Evolutionary conservation across 2,888 invertebrate species (phyloP).

Genomic region (Danaus chrysippus): DNA sequence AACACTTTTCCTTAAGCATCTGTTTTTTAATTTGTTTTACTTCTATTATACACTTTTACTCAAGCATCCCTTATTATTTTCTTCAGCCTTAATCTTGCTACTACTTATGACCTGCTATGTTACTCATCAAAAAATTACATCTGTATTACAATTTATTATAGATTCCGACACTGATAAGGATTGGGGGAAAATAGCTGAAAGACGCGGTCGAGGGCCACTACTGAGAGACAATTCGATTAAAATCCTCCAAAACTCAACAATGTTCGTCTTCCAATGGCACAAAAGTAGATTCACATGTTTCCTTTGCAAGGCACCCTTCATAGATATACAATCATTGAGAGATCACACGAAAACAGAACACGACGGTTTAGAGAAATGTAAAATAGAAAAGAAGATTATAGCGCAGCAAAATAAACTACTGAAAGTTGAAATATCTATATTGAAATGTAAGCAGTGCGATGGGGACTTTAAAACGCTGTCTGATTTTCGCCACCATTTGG

Average conservation of each 20-base stretch:
- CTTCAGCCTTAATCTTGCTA: no score
- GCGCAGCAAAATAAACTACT: conserved; percentile 57
- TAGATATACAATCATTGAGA: conserved; percentile 47
- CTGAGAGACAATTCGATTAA: conserved; percentile 71
- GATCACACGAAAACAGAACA: conserved; percentile 49
- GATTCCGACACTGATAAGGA: conserved; percentile 32
- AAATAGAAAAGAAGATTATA: conserved; percentile 60
- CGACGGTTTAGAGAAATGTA: conserved; percentile 35
- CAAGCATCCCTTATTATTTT: no score
- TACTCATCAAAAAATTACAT: no score
- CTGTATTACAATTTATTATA: neutral
- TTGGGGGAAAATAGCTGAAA: conserved; percentile 46
- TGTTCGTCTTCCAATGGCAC: conserved; percentile 66
- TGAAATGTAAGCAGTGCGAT: conserved; percentile 56
- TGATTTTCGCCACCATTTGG: conserved; percentile 46
- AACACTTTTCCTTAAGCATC: no score
- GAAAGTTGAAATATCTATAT: conserved; percentile 59
- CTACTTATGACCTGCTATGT: no score
- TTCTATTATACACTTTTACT: no score
- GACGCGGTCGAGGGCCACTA: conserved; percentile 52
- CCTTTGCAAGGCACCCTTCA: conserved; percentile 61
- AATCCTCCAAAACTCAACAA: conserved; percentile 62
- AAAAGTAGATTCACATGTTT: conserved; percentile 64
- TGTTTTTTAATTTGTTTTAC: no score
- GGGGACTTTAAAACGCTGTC: conserved; percentile 37